A percentile compares a stretch with the other conserved stretches of the same genome.
Evolutionary conservation across 2,797 vertebrate genomes (phyloP).

Genomic region (Pempheris klunzingeri): DNA sequence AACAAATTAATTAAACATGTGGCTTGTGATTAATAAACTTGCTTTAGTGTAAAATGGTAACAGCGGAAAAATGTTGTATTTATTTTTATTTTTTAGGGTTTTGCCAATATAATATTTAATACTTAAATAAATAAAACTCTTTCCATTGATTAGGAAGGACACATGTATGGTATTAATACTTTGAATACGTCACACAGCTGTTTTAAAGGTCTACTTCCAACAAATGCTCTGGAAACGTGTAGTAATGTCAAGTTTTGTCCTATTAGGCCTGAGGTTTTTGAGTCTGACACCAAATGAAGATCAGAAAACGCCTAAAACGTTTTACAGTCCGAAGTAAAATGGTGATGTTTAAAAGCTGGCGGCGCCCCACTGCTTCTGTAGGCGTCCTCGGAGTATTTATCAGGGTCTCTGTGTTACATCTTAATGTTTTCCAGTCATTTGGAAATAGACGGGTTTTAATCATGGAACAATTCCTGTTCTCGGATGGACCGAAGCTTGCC

Average conservation of each 20-base stretch:
- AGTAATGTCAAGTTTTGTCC: background rate
- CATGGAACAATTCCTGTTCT: constrained; percentile 59
- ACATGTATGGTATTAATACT: background rate
- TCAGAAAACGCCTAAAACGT: background rate
- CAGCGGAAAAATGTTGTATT: background rate
- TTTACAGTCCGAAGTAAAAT: background rate
- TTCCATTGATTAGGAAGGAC: background rate
- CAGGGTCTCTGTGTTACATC: constrained; percentile 23
- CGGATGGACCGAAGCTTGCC: constrained; percentile 45
- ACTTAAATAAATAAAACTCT: background rate
- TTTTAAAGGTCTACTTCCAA: background rate
- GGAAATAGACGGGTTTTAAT: constrained; percentile 53
- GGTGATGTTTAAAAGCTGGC: background rate
- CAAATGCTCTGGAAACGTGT: background rate
- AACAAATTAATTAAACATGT: background rate
- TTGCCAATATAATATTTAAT: background rate
- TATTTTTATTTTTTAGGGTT: background rate
- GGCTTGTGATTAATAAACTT: too few relatives aligned
- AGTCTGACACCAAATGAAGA: background rate
- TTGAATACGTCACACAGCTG: background rate
- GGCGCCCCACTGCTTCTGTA: constrained; percentile 8
- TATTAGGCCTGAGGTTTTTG: background rate
- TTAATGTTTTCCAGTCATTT: constrained; percentile 55
- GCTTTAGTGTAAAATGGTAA: too few relatives aligned
- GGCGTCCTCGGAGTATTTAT: background rate